Base-by-base conservation (phyloP, 2,888 invertebrate genomes). In the Drosophila melanosoma region DNA sequence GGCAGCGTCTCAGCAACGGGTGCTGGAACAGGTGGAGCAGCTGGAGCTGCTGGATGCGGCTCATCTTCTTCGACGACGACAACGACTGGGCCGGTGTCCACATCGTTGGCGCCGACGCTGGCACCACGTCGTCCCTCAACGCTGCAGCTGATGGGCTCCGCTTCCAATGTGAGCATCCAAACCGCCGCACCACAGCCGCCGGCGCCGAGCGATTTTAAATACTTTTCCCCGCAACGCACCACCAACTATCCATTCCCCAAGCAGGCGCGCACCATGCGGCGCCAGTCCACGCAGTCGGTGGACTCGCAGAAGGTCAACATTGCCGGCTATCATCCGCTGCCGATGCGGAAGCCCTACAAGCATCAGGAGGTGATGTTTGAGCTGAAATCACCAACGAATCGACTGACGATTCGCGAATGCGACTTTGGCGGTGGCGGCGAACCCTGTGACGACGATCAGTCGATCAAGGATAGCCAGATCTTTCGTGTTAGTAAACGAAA, bases 401-500 rank as follows among this genome's bases (percentile, higher is more conserved):
- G 92, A 40, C 79, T 93, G 79, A 93, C 93, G 32, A 93, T 93
- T 74, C 92, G 93, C 45, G 93, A 93, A 70, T 93, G 93, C 81
- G 93, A 93, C 83, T 93, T 93, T 90, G 93, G 93, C 90, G 93
- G 93, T 91, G 93, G 93, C 90, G 93, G 93, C 90, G 93, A 93
- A 87, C 93, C 93, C 76, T 92, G 92, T 83, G 93, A 92, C 83
- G 93, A 93, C 79, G 92, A 92, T 90, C 93, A 93, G 83, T 92
- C 92, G 85, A 91, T 93, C 81, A 92, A 92, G 90, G 93, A 93
- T 83, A 93, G 93, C 88, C 93, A 93, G 90, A 93, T 93, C 90
- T 93, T 93, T 92, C 93, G 93, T 87, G 93, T 93, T 91, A 93
- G 93, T 91, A 93, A 93, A 91, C 91, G 93, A 90, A 92, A 93